These are phyloP conservation scores for Neosilurus hyrtlii DNA, from an alignment of 2,797 vertebrate species.

Conservation along the genomic window DNA sequence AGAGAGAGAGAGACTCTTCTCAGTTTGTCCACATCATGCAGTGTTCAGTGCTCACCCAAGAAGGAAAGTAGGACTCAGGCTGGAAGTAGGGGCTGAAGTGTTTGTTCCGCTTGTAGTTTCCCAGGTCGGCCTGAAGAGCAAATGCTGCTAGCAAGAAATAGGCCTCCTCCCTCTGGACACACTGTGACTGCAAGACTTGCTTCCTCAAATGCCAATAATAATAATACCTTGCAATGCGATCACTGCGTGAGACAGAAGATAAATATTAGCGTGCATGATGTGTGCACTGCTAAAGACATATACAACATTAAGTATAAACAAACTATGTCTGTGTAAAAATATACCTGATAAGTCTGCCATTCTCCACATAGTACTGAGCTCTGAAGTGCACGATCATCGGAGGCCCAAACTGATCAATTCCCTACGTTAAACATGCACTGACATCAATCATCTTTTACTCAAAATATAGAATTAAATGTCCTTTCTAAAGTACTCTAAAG, in stretches of 20 bases:
- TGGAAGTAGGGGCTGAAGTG: constrained; percentile 97
- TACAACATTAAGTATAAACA: neutral
- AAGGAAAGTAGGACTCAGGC: constrained; percentile 93
- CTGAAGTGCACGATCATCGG: constrained; percentile 98
- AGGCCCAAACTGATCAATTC: constrained; percentile 96
- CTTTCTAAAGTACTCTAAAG: neutral
- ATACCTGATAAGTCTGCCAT: constrained; percentile 91
- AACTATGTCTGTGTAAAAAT: neutral
- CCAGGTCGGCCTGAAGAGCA: constrained; percentile 93
- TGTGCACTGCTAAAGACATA: neutral
- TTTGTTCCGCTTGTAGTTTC: constrained; percentile 95
- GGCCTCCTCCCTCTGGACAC: constrained; percentile 88
- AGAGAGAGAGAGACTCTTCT: neutral
- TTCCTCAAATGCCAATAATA: constrained; percentile 99
- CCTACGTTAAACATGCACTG: constrained; percentile 70
- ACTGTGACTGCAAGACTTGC: constrained; percentile 92
- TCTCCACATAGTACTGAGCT: constrained; percentile 98
- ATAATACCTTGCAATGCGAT: constrained; percentile 89
- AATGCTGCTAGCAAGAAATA: constrained; percentile 97
- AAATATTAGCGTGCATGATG: neutral
- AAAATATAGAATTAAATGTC: neutral
- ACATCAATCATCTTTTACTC: neutral
- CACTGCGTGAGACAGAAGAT: constrained; percentile 66
- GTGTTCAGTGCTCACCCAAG: constrained; percentile 81
- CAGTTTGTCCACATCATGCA: neutral